These are phyloP conservation scores for Gasterosteus aculeatus DNA, from an alignment of 2,113 vertebrate species.

Conservation along the genomic window DNA sequence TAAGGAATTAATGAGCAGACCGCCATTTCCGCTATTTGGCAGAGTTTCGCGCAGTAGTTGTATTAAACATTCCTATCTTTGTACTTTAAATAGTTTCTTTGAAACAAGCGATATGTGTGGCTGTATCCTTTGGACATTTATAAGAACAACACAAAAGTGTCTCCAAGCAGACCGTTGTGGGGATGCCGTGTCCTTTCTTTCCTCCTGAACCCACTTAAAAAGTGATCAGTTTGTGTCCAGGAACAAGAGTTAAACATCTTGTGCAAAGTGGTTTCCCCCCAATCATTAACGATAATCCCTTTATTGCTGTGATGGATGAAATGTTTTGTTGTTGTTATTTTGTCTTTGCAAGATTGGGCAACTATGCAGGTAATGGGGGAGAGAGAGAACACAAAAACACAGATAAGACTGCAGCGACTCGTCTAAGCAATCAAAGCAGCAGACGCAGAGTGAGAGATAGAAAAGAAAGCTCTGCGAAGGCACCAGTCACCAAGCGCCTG, in stretches of 20 bases:
- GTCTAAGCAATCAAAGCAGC: conserved; percentile 53
- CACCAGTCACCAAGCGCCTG: conserved; percentile 47
- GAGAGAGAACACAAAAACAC: conserved; percentile 14
- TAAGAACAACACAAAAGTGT: conserved; percentile 59
- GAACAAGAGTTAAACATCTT: conserved; percentile 31
- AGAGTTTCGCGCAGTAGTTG: not conserved
- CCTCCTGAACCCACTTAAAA: conserved; percentile 37
- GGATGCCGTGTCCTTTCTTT: conserved; percentile 57
- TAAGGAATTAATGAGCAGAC: conserved; percentile 11
- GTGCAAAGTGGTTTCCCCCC: conserved; percentile 41
- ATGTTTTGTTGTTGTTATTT: conserved; percentile 47
- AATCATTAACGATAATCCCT: conserved; percentile 47
- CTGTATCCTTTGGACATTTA: not conserved
- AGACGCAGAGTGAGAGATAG: conserved; percentile 55
- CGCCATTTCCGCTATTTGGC: conserved; percentile 8
- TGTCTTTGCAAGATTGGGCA: conserved; percentile 44
- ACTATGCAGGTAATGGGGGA: conserved; percentile 52
- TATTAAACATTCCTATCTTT: conserved; percentile 52
- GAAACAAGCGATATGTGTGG: conserved; percentile 34
- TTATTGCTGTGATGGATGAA: conserved; percentile 51
- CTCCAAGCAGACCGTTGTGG: conserved; percentile 42
- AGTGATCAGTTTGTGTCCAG: conserved; percentile 44
- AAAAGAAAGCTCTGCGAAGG: conserved; percentile 47
- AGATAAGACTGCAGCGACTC: conserved; percentile 61
- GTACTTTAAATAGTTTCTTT: conserved; percentile 36